Evolutionary conservation across 2,113 vertebrate genomes (phyloP).

Genomic region (Amphiprion percula): DNA sequence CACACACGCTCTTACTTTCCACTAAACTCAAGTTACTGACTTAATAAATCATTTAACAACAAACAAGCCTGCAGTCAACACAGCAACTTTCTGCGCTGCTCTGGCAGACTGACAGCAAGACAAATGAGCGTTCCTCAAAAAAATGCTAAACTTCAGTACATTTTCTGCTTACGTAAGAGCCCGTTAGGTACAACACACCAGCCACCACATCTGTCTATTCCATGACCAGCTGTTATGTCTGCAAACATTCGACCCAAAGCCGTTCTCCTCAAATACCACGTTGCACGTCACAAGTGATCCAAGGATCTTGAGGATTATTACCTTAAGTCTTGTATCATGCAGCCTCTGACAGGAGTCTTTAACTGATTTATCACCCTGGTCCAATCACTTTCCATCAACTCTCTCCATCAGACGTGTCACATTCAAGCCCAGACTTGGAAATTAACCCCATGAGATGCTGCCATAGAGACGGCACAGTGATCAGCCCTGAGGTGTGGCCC

Average conservation of each 20-base stretch:
- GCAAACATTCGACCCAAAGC: neutral
- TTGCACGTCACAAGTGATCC: neutral
- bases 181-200: neutral
- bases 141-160: too few relatives aligned
- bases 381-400: neutral
- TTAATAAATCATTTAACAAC: conserved; percentile 55
- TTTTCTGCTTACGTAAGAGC: neutral
- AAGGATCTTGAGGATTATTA: neutral
- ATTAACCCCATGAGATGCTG: too few relatives aligned
- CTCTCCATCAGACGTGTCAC: neutral
- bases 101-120: neutral
- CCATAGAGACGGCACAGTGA: too few relatives aligned
- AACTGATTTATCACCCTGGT: neutral
- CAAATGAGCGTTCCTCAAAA: neutral
- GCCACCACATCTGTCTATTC: neutral
- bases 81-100: neutral
- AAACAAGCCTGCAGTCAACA: conserved; percentile 35
- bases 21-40: conserved; percentile 41
- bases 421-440: too few relatives aligned
- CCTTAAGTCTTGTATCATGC: neutral
- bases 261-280: neutral
- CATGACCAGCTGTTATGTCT: too few relatives aligned
- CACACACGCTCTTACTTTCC: conserved; percentile 10
- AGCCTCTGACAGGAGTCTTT: neutral
- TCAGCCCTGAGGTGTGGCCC: neutral